These are phyloP conservation scores for Rhinopomastus cyanomelas DNA, from an alignment of 2,113 vertebrate species.

Conservation along the genomic window DNA sequence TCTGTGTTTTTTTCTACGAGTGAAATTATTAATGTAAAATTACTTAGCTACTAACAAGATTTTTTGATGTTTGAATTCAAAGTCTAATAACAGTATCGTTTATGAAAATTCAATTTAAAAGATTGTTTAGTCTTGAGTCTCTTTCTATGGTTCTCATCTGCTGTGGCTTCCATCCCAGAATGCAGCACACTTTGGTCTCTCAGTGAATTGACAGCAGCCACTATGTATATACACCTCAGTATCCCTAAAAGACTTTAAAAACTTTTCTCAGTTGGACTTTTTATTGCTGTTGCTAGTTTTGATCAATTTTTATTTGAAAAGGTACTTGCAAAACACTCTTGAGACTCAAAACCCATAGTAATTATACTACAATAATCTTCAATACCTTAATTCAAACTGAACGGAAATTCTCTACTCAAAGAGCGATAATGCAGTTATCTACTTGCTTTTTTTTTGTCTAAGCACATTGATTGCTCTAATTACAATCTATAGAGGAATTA, in stretches of 20 bases:
- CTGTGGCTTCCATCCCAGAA: not conserved
- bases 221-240: not conserved
- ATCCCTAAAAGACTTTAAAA: not conserved
- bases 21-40: not conserved
- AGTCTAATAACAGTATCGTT: not conserved
- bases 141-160: not conserved
- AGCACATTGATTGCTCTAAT: not conserved
- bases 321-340: not conserved
- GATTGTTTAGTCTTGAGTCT: not conserved
- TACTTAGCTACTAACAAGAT: not conserved
- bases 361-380: slow-evolving; percentile 20
- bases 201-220: not conserved
- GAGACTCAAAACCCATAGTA: not conserved
- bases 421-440: not conserved
- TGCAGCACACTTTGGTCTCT: not conserved
- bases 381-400: slow-evolving; percentile 1
- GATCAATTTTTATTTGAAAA: slow-evolving; percentile 38
- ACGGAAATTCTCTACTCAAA: not conserved
- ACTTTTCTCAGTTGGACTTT: not conserved
- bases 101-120: not conserved
- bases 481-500: not conserved
- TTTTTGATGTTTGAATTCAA: not conserved
- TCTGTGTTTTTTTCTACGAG: not conserved
- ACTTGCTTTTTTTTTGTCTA: not conserved
- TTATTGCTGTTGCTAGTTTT: not conserved